Evolutionary conservation across 2,888 invertebrate species (phyloP).

Genomic region (Acrobasis repandana): DNA sequence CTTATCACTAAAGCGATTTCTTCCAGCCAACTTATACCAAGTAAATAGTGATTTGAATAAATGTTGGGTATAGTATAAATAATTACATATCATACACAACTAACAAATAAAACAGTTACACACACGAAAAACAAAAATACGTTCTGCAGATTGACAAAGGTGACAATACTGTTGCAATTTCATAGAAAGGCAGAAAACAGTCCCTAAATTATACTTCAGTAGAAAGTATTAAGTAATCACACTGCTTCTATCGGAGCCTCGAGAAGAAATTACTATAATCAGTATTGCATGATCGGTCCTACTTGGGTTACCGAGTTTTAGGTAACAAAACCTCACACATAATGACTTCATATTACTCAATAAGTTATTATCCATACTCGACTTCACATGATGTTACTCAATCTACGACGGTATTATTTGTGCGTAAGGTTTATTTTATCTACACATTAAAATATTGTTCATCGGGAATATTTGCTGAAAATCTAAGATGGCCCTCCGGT

Average conservation of each 20-base stretch:
- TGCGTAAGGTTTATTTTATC: constrained; percentile 6
- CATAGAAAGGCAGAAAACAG: constrained; percentile 14
- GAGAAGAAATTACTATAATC: constrained; percentile 26
- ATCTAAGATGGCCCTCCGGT: background rate
- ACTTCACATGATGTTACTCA: constrained; percentile 19
- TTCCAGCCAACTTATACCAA: too few species aligned
- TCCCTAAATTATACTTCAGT: background rate
- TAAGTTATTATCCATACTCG: constrained; percentile 22
- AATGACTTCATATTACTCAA: constrained; percentile 30
- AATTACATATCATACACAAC: too few species aligned
- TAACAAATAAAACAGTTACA: too few species aligned
- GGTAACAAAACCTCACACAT: constrained; percentile 32
- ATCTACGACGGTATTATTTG: constrained; percentile 21
- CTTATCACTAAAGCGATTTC: too few species aligned
- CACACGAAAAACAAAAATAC: background rate
- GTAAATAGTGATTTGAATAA: too few species aligned
- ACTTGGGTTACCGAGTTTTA: constrained; percentile 23
- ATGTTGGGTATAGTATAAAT: too few species aligned
- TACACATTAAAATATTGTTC: background rate
- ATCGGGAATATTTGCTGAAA: background rate
- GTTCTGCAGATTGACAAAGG: too few species aligned
- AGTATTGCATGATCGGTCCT: constrained; percentile 28
- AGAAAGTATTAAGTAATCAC: constrained; percentile 10
- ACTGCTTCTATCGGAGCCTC: constrained; percentile 22
- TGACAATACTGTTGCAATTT: background rate